Base-by-base conservation (phyloP, 2,888 invertebrate species). In the Hedychridium roseum region DNA sequence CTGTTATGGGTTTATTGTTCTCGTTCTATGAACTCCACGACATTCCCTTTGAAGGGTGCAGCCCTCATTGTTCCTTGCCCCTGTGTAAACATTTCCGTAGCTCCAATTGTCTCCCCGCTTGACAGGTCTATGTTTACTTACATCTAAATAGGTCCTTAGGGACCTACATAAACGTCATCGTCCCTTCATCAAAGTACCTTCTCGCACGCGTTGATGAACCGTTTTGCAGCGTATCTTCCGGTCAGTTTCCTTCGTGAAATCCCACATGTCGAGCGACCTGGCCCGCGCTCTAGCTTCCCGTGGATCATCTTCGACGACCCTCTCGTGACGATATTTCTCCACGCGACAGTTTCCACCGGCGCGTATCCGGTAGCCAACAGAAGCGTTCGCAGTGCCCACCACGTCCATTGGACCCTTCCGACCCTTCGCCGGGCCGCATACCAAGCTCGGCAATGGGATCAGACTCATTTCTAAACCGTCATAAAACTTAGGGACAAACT, bases 291-390 rank as follows among this genome's bases (percentile, higher is more conserved):
- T 27, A 56, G 57, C 16, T 28, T 48, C 17, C 48, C 27, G 38
- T 45, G 6, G 12, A 28, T 1, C 6, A n/a, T n/a, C 42, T 12
- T 37, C 36, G 27, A 23, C 17, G 16, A 7, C 7, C 15, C 9
- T 11, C 26, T 32, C 23, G 5, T n/a, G 28, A 12, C 32, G 45
- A 20, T 36, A 14, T 21, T 43, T 42, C 16, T 30, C 16, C 15
- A 54, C 28, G 4, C 27, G 46, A 42, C 57, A 59, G 9, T 35
- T 35, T 2, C 42, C 40, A 1, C 55, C 51, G 28, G 67, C 63
- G 16, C 57, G 57, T 16, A 71, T 37, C 46, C 66, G 60, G 54
- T 73, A 64, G 5, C 66, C 74, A 39, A 53, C 42, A 18, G 58
- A 43, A 37, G 58, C 56, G 53, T 70, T 69, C 26, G 54, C 52